Evolutionary conservation across 2,888 invertebrate species (phyloP).

Genomic region (Apocheima hispidaria): DNA sequence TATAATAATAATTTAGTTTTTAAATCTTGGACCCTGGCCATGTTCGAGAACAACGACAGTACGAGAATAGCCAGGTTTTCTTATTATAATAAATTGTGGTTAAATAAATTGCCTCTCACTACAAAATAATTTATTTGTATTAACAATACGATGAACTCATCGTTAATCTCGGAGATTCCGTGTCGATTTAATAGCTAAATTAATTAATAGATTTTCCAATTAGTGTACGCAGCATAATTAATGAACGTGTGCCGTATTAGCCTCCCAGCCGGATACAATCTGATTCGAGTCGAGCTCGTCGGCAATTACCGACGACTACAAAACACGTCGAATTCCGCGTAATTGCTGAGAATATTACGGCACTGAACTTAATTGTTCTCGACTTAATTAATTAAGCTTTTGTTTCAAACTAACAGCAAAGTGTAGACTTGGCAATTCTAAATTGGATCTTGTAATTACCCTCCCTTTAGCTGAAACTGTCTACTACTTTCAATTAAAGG

Average conservation of each 20-base stretch:
- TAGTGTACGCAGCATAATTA: constrained; percentile 78
- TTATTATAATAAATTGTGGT: constrained; percentile 13
- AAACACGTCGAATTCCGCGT: constrained; percentile 84
- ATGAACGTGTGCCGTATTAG: constrained; percentile 80
- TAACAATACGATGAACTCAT: constrained; percentile 37
- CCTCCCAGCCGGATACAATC: constrained; percentile 72
- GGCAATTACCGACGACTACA: constrained; percentile 81
- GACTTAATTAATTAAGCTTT: constrained; percentile 87
- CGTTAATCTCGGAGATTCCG: constrained; percentile 54
- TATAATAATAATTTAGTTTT: neutral
- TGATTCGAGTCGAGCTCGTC: constrained; percentile 72
- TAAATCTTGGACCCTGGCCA: neutral
- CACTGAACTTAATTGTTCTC: constrained; percentile 86
- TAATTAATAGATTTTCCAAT: constrained; percentile 83
- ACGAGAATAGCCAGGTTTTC: neutral
- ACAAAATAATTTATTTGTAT: constrained; percentile 27
- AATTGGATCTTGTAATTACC: constrained; percentile 87
- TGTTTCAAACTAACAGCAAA: constrained; percentile 87
- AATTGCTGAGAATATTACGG: constrained; percentile 86
- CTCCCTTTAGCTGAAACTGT: constrained; percentile 82
- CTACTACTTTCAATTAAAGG: constrained; percentile 85
- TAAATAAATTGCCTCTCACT: constrained; percentile 11
- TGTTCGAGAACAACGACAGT: neutral
- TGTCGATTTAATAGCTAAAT: constrained; percentile 67
- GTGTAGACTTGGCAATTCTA: constrained; percentile 86